These are phyloP conservation scores for Latrodectus hesperus DNA, from an alignment of 2,888 invertebrate species.

Conservation along the genomic window DNA sequence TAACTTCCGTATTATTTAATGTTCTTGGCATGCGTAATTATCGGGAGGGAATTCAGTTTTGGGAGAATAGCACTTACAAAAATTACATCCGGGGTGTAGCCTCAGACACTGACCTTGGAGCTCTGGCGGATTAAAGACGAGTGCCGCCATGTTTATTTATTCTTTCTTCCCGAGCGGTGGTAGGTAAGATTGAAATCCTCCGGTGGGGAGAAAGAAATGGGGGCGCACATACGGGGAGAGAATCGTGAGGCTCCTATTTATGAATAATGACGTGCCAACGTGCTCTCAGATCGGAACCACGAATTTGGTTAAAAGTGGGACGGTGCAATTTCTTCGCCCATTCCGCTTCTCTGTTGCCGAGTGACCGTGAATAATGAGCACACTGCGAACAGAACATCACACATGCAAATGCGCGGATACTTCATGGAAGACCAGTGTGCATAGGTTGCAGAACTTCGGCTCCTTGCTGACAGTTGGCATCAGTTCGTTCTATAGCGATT, in stretches of 20 bases:
- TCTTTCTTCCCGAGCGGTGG: not conserved
- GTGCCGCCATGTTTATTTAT: conserved; percentile 1
- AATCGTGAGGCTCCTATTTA: conserved; percentile 21
- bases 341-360: too few species aligned
- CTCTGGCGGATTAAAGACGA: conserved; percentile 13
- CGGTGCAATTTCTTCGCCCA: too few species aligned
- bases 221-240: not conserved
- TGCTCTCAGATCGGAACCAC: not conserved
- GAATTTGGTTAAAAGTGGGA: too few species aligned
- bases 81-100: conserved; percentile 42
- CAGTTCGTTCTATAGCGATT: too few species aligned
- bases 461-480: too few species aligned
- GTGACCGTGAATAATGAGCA: too few species aligned
- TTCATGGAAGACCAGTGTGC: too few species aligned
- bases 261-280: conserved; percentile 7
- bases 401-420: too few species aligned
- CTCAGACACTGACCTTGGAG: conserved; percentile 35
- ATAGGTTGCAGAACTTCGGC: too few species aligned
- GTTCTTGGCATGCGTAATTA: conserved; percentile 3
- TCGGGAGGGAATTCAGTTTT: not conserved
- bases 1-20: conserved; percentile 5
- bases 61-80: not conserved
- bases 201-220: too few species aligned
- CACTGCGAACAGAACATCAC: too few species aligned
- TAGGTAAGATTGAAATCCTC: not conserved